Evolutionary conservation across 2,113 vertebrate genomes (phyloP).

Genomic region (Tragelaphus imberbis): DNA sequence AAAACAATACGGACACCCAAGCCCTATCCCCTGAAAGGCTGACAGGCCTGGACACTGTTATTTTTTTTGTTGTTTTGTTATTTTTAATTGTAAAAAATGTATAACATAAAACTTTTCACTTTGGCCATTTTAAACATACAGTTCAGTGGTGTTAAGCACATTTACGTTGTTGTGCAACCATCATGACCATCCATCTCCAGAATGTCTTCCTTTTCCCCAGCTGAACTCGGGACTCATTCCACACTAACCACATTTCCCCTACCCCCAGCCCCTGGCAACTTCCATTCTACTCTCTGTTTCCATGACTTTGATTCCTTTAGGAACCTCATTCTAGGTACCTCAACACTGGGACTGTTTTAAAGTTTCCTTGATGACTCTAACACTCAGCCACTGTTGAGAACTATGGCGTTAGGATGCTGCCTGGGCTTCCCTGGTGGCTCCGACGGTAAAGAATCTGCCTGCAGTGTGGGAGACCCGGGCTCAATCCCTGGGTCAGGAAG

Average conservation of each 20-base stretch:
- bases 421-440: background rate
- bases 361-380: background rate
- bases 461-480: background rate
- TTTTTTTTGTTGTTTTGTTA: background rate
- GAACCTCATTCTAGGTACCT: background rate
- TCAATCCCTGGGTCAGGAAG: background rate
- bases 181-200: background rate
- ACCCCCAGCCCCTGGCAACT: no score
- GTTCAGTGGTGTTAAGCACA: background rate
- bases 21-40: background rate
- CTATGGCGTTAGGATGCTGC: fast-evolving
- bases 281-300: background rate
- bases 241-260: background rate
- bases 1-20: background rate
- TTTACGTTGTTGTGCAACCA: background rate
- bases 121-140: background rate
- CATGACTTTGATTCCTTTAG: background rate
- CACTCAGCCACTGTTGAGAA: background rate
- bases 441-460: background rate
- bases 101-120: background rate
- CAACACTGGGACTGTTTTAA: background rate
- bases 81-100: background rate
- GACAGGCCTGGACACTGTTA: background rate
- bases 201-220: background rate
- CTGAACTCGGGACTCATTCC: background rate